A percentile compares a stretch with the other conserved stretches of the same genome.
Conservation (phyloP, 2,113 vertebrate genomes). For the Siniperca chuatsi region DNA sequence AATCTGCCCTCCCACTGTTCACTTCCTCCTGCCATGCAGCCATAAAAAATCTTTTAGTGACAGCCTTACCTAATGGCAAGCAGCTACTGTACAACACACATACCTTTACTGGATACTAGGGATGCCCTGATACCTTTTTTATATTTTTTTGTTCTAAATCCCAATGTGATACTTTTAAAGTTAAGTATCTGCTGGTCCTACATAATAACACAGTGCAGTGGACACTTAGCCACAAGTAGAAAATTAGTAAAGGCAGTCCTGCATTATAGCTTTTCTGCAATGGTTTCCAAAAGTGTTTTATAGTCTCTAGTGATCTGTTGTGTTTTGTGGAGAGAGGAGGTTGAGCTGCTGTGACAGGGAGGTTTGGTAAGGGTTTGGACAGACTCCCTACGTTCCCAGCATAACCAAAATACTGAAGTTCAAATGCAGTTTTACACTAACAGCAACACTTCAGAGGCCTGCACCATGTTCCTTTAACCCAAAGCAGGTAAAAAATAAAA, state of each 20-base stretch:
- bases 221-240: background rate
- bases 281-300: background rate
- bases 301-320: background rate
- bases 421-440: background rate
- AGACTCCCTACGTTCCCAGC: background rate
- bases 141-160: background rate
- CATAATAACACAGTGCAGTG: background rate
- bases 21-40: slow-evolving; percentile 76
- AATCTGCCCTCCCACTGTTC: slow-evolving; percentile 78
- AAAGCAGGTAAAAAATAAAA: background rate
- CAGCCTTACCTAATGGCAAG: slow-evolving; percentile 39
- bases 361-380: background rate
- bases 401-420: background rate
- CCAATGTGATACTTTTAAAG: background rate
- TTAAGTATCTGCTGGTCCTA: background rate
- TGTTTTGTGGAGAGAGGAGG: background rate
- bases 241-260: background rate
- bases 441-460: background rate
- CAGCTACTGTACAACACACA: slow-evolving; percentile 29
- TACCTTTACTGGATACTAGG: background rate
- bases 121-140: background rate
- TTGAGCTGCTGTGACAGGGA: background rate
- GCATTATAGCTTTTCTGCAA: background rate
- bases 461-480: background rate
- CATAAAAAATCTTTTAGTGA: slow-evolving; percentile 52